These are phyloP conservation scores for Enteromius trimaculatus DNA, from an alignment of 2,797 vertebrate genomes.

Conservation along the genomic window DNA sequence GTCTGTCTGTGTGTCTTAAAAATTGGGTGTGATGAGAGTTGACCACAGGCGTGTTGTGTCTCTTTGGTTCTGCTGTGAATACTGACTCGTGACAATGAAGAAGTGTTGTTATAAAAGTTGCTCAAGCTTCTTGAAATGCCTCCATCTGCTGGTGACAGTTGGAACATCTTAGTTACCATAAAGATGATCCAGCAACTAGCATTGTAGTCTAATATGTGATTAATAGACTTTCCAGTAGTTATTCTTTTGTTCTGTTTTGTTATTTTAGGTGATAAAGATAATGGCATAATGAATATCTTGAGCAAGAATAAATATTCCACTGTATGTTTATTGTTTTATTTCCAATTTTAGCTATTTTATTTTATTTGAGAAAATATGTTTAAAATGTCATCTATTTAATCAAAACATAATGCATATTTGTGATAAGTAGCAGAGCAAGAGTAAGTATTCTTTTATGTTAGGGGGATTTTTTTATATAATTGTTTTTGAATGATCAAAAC, in stretches of 20 bases:
- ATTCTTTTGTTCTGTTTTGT: not conserved
- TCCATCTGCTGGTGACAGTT: slow-evolving; percentile 56
- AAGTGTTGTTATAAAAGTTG: not conserved
- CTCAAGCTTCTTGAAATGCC: slow-evolving; percentile 12
- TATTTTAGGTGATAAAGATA: not conserved
- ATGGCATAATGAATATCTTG: not conserved
- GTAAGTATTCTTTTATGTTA: not conserved
- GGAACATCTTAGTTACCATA: slow-evolving; percentile 18
- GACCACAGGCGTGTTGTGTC: slow-evolving; percentile 21
- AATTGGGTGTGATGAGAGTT: slow-evolving; percentile 29
- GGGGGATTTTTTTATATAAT: too few relatives aligned
- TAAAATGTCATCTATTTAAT: not conserved
- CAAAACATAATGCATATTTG: not conserved
- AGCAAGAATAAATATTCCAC: not conserved
- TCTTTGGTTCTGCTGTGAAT: not conserved
- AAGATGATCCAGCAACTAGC: not conserved
- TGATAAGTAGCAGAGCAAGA: not conserved
- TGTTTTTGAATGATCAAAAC: not conserved
- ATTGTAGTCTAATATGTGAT: not conserved
- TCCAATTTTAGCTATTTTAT: not conserved
- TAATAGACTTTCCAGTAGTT: not conserved
- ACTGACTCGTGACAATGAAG: slow-evolving; percentile 20
- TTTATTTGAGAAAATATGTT: too few relatives aligned
- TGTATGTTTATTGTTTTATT: not conserved
- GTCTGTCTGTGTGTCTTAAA: slow-evolving; percentile 50